These are phyloP conservation scores for Martes flavigula DNA, from an alignment of 2,797 vertebrate genomes.

Conservation along the genomic window DNA sequence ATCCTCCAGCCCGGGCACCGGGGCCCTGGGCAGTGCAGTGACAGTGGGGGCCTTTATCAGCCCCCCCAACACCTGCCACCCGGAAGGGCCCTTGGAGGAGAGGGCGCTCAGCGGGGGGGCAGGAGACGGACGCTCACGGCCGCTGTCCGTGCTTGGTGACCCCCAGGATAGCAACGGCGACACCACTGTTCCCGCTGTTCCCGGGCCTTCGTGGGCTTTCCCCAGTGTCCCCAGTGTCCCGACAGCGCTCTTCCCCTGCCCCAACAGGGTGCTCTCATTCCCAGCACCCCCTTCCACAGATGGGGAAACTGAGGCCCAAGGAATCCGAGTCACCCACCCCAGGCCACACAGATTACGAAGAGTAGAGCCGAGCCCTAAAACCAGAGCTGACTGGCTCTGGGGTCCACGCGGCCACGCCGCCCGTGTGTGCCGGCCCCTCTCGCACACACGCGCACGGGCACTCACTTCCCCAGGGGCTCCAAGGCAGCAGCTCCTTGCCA, in stretches of 20 bases:
- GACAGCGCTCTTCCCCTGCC: too few relatives aligned
- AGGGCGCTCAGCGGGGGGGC: background rate
- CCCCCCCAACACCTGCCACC: background rate
- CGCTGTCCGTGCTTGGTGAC: accelerated
- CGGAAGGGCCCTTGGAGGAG: background rate
- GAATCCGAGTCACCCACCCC: background rate
- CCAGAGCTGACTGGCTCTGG: background rate
- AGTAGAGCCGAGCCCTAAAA: background rate
- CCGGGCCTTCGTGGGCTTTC: accelerated
- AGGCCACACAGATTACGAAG: accelerated
- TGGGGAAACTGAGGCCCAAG: background rate
- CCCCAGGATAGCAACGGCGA: accelerated
- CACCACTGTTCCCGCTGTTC: background rate
- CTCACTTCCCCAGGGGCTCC: background rate
- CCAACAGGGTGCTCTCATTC: too few relatives aligned
- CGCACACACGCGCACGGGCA: too few relatives aligned
- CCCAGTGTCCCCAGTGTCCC: background rate
- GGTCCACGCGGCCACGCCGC: accelerated
- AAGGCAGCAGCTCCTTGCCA: background rate
- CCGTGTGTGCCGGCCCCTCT: background rate
- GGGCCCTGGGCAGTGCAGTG: background rate
- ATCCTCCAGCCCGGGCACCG: background rate
- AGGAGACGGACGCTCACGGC: accelerated
- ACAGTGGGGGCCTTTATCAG: background rate
- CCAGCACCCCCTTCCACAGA: background rate